Base-by-base conservation (phyloP, 2,797 vertebrate species). In the Etheostoma perlongum region DNA sequence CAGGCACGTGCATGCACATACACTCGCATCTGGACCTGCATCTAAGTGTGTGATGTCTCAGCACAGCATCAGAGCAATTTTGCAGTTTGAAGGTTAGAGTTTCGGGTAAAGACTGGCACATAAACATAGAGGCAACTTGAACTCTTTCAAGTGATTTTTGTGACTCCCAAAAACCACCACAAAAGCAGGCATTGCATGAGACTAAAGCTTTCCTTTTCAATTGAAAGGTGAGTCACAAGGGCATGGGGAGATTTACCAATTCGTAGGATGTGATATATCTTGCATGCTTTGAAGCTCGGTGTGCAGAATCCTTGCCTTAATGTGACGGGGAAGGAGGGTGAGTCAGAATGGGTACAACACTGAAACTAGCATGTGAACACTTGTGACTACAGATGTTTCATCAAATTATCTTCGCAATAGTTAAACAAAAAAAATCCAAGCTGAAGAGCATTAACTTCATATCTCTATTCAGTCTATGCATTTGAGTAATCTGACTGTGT, bases 71-170 rank as follows among this genome's bases (percentile, higher is more conserved):
- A 60, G 63, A 73, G 78, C 67, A 55, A 21, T 81, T 83, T 68
- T 61, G 61, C 51, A 63, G 72, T 67, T 76, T 76, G 58, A 78
- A 83, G 81, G 71, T 84, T 75, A 63, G 40, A 40, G 78, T 73
- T 83, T 25, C 1, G 46, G 68, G 53, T 71, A 66, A 67, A 72
- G 25, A 70, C 69, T 72, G 79, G 49, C 57, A 72, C 53, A 47
- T 19, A 62, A 68, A 82, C 52, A 79, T 67, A 64, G 11, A 65
- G 52, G 57, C 61, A 78, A 67, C 55, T 72, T 80, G 52, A 84
- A 75, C 51, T 62, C 12, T 23, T 27, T 76, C 40, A 82, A 40
- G 76, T 74, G 33, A 53, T 44, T 74, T 48, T 40, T 74, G 19
- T 23, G 65, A 57, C 59, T 63, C 33, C 61, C 82, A 66, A 74